phyloP scores from a whole-genome alignment of 1,140 invertebrate species.

The Lethrus apterus region DNA sequence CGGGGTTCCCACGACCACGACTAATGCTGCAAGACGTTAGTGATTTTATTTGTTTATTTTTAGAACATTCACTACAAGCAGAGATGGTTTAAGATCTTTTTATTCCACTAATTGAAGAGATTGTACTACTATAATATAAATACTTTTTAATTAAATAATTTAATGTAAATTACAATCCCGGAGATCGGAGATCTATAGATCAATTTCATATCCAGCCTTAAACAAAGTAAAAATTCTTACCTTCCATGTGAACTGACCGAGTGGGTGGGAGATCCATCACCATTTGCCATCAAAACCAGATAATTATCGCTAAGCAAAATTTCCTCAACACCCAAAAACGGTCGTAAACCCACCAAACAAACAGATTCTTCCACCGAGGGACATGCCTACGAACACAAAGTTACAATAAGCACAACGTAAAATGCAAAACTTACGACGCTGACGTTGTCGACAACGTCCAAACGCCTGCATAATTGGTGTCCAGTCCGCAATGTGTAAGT shows the following conservation, averaged over 20 bases:
- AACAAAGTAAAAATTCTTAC: slow-evolving; percentile 17
- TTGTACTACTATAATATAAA: no score
- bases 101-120: no score
- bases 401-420: not conserved
- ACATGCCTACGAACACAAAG: slow-evolving; percentile 42
- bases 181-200: no score
- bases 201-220: no score
- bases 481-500: slow-evolving; percentile 65
- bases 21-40: no score
- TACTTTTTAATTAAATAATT: no score
- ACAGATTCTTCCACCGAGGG: slow-evolving; percentile 57
- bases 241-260: slow-evolving; percentile 38
- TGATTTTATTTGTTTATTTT: no score
- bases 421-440: slow-evolving; percentile 28
- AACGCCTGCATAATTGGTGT: slow-evolving; percentile 44
- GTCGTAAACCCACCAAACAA: slow-evolving; percentile 62
- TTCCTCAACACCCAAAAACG: slow-evolving; percentile 64
- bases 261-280: slow-evolving; percentile 46
- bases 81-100: no score
- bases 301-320: slow-evolving; percentile 54
- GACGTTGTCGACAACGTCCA: slow-evolving; percentile 34
- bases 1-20: no score
- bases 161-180: no score
- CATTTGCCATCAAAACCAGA: slow-evolving; percentile 57
- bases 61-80: no score